Evolutionary conservation across 2,113 vertebrate genomes (phyloP).

Genomic region (Lepus timidus): DNA sequence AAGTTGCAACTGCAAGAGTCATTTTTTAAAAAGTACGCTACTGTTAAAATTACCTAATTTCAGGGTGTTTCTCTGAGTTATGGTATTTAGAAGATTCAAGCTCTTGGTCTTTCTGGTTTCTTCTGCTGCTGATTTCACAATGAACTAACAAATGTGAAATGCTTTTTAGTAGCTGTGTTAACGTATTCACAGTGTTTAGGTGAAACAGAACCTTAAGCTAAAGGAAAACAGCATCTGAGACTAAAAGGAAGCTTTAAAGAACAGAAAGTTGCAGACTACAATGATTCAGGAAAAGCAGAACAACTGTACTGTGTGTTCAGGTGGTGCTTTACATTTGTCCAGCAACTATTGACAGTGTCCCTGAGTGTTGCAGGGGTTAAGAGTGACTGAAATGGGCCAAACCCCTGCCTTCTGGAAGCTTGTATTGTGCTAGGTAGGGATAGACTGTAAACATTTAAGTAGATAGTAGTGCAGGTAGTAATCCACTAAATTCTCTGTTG

Average conservation of each 20-base stretch:
- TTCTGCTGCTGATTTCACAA: neutral
- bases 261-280: neutral
- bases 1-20: neutral
- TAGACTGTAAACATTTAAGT: accelerated
- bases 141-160: neutral
- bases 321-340: neutral
- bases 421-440: neutral
- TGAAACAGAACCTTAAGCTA: neutral
- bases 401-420: neutral
- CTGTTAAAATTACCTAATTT: neutral
- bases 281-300: no score
- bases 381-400: no score
- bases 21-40: neutral
- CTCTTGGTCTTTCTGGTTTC: neutral
- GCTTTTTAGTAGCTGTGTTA: neutral
- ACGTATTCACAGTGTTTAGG: neutral
- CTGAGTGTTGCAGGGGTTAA: no score
- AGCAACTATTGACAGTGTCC: neutral
- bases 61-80: neutral
- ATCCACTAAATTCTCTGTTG: no score
- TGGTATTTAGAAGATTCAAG: neutral
- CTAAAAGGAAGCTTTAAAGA: neutral
- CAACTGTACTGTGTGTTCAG: neutral
- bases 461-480: neutral
- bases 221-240: neutral